Evolutionary conservation across 2,797 vertebrate species (phyloP), one percentile per base, ranked within the genome.

Genomic region (Erethizon dorsatum): DNA sequence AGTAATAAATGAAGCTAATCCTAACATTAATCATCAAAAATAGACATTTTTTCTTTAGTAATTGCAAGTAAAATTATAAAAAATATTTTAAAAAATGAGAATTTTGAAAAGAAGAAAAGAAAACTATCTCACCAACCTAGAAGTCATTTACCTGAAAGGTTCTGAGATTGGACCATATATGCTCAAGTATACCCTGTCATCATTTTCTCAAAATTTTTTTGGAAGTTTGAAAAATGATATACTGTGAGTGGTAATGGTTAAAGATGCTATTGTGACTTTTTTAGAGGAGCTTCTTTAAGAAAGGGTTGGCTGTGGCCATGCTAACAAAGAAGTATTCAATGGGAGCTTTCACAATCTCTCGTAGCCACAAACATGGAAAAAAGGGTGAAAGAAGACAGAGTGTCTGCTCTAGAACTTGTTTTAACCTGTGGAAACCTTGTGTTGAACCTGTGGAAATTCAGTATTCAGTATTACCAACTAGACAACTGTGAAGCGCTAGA

Each of bases 21-120:
- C 13, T 96, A n/a, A 45, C 75, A 52, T 87, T 83, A 59, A 73
- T 93, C 13, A 88, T 20, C 57, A 86, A 12, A 94, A 83, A 41
- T n/a, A 75, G 41, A 83, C 17, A 50, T 6, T 77, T 57, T 75
- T 28, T 90, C 2, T 18, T 85, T n/a, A 78, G 54, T 57, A 83
- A 59, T 59, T 73, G 13, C 15, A 79, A 73, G 17, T 18, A 45
- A 73, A 88, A 59, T 45, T 54, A 37, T 24, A 85, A 67, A 7
- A 6, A 33, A 45, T 57, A 57, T 56, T 50, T 50, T 47, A 82
- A 69, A 67, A 37, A 59, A 73, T 17, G 31, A 95, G 6, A n/a
- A 50, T 65, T 91, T 87, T 26, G 45, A 52, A 50, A 47, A 13
- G n/a, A 69, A 80, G 45, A 15, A 12, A 69, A 83, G 50, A 10